These are phyloP conservation scores for Argyrosomus japonicus DNA, from an alignment of 2,113 vertebrate genomes.

Conservation along the genomic window DNA sequence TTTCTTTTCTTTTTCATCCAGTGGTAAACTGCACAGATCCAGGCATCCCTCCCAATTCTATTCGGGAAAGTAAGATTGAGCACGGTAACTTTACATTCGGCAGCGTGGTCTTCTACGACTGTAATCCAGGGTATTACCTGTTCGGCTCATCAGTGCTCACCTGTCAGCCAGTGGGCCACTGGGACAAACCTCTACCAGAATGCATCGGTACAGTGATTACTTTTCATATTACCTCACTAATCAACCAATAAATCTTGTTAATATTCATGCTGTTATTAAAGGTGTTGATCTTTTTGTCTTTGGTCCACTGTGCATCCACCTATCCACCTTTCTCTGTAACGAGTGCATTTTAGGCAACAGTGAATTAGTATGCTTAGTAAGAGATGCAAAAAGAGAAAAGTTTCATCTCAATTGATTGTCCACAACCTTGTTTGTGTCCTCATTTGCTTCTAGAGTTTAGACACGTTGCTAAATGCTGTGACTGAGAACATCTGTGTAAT, in stretches of 20 bases:
- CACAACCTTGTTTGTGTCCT: constrained; percentile 25
- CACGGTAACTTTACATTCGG: constrained; percentile 98
- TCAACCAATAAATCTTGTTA: neutral
- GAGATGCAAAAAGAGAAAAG: neutral
- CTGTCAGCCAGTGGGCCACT: constrained; percentile 94
- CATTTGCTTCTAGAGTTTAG: constrained; percentile 30
- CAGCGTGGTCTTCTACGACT: constrained; percentile 97
- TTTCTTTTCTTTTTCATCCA: constrained; percentile 64
- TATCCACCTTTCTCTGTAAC: no score
- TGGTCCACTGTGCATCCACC: neutral
- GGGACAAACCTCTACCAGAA: constrained; percentile 97
- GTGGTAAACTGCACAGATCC: constrained; percentile 98
- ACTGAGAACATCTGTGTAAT: constrained; percentile 53
- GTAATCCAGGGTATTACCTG: constrained; percentile 96
- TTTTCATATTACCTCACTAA: neutral
- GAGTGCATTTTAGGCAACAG: neutral
- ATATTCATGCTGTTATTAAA: neutral
- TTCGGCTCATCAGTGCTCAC: constrained; percentile 96
- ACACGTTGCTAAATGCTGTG: constrained; percentile 32
- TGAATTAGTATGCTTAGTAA: neutral
- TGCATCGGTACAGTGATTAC: constrained; percentile 91
- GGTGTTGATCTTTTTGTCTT: neutral
- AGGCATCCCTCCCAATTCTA: constrained; percentile 95
- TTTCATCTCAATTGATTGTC: constrained; percentile 16
- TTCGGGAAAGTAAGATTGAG: constrained; percentile 98